Base-by-base conservation (phyloP, 2,888 invertebrate species). In the Idaea straminata region DNA sequence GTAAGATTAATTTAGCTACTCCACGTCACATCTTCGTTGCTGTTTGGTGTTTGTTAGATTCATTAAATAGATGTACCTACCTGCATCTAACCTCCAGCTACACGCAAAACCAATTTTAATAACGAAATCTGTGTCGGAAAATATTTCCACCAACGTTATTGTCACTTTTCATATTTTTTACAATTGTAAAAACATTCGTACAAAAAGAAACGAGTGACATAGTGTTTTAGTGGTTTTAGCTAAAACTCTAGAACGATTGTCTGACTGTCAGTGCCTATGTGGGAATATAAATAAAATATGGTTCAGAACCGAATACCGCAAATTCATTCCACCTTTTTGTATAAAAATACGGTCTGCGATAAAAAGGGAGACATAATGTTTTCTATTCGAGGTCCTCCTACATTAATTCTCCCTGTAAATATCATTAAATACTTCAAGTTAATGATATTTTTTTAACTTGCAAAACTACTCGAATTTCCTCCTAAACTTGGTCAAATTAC, bases 141-240 rank as follows among this genome's bases (percentile, higher is more conserved):
- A 47, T 47, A 47, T 47, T 47, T 47, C 13, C 10, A 13, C 47
- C 13, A 47, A 47, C 47, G 10, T 47, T 47, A 7, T 47, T 47
- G 47, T 47, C 47, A 47, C 47, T 47, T 47, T 47, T 47, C 47
- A 47, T 47, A 47, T 47, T 47, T 47, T 47, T 47, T 47, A 13
- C 47, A 47, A 47, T 13, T 47, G 47, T 47, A 47, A 47, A 47
- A 47, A 47, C 47, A 47, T 47, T 47, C 47, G 47, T 10, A 47
- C 47, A 47, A 47, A 47, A 47, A 47, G 47, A 47, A 47, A 47
- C 47, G 13, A 10, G 13, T 13, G 13, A 47, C 47, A 47, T 47
- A 47, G 47, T 47, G 47, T 47, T 47, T 47, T 47, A 47, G 47
- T 47, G 47, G 47, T 47, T 47, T 47, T 47, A 47, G 47, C 47